Evolutionary conservation across 2,888 invertebrate genomes (phyloP), one percentile per base, ranked within the genome.

Genomic region (Argynnis bischoffii): DNA sequence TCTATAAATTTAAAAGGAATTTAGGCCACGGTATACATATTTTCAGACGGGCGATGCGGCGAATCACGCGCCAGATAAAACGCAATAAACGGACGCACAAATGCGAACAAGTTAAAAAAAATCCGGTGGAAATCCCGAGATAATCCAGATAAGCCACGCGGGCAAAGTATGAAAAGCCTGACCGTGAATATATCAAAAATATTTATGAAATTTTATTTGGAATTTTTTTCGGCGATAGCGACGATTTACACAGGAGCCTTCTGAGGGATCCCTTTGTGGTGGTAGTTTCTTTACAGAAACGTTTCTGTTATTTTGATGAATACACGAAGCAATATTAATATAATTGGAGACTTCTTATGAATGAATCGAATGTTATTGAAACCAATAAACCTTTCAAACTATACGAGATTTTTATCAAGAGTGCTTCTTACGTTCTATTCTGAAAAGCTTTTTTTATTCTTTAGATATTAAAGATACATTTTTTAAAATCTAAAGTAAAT

Each of bases 121-220:
- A 85, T 80, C 81, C 82, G 76, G 71, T 78, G 83, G 78, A 83
- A 86, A 86, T 88, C 85, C 85, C 80, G 76, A 84, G 89, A 90
- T 91, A 86, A 90, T 90, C 89, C 90, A 81, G 90, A 90, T 90
- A 90, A 91, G 87, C 90, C 91, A 89, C 89, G 89, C 85, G 84
- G 84, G 83, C 82, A 82, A 87, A 87, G 86, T 86, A 88, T 86
- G 83, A 85, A 86, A 87, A 84, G 82, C 89, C 89, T 90, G 91
- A 90, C 90, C 90, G 85, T 86, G 89, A 90, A 90, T 92, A 90
- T 84, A 90, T 90, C 86, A 90, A 86, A 87, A 86, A 88, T 87
- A 89, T 89, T 89, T 87, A 87, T 83, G 82, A 85, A 88, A 87
- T 85, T 86, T 85, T 83, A 85, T 88, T 88, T 84, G 78, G 76